These are phyloP conservation scores for Oreochromis mossambicus DNA, from an alignment of 2,797 vertebrate genomes.

Conservation along the genomic window DNA sequence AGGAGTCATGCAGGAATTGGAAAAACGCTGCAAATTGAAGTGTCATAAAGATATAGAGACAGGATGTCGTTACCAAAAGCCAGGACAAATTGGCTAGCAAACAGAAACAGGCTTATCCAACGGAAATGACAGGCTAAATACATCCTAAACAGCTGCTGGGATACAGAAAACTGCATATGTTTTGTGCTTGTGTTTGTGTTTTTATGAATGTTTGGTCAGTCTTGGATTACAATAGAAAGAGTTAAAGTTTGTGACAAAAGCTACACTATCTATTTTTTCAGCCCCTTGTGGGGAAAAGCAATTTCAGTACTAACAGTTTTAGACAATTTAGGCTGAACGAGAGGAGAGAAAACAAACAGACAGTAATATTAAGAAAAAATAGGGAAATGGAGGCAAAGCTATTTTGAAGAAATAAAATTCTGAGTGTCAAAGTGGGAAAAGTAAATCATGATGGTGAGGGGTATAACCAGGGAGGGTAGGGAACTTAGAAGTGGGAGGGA, in stretches of 20 bases:
- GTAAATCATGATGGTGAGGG: slow-evolving; percentile 12
- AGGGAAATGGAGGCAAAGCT: slow-evolving; percentile 4
- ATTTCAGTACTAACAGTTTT: slow-evolving; percentile 36
- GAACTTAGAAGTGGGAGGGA: neutral
- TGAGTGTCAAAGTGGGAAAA: slow-evolving; percentile 18
- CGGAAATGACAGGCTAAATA: slow-evolving; percentile 26
- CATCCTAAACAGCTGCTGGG: slow-evolving; percentile 43
- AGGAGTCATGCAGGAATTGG: neutral
- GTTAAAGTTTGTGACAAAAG: slow-evolving; percentile 36
- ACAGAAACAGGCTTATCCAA: slow-evolving; percentile 35
- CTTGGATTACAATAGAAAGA: neutral
- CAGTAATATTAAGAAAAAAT: slow-evolving; percentile 23
- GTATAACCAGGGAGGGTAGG: neutral
- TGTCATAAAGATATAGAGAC: slow-evolving; percentile 61
- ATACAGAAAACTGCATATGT: neutral
- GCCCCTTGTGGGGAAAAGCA: slow-evolving; percentile 39
- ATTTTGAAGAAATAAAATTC: slow-evolving; percentile 26
- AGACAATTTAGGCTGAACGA: slow-evolving; percentile 31
- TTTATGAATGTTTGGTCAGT: neutral
- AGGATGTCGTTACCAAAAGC: slow-evolving; percentile 30
- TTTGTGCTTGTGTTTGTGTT: neutral
- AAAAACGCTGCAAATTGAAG: slow-evolving; percentile 28
- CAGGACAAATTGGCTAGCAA: slow-evolving; percentile 38
- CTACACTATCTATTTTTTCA: slow-evolving; percentile 16
- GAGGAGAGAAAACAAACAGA: slow-evolving; percentile 29